Conservation (phyloP, 2,797 vertebrate species). For the Vultur gryphus region DNA sequence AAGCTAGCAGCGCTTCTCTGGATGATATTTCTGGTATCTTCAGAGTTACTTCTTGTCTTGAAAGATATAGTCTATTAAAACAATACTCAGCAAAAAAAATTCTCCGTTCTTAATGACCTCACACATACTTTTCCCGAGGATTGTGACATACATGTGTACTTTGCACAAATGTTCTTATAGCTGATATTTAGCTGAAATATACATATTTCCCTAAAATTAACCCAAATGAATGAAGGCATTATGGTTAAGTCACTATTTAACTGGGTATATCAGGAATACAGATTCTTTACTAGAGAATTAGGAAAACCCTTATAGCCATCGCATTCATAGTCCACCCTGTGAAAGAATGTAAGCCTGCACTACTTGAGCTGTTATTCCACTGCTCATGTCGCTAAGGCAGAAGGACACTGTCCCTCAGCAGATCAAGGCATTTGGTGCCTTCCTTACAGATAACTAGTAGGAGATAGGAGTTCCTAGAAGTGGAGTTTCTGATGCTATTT, state of each 20-base stretch:
- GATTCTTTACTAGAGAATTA: background rate
- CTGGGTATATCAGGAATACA: background rate
- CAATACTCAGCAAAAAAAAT: background rate
- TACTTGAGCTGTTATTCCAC: background rate
- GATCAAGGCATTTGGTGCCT: background rate
- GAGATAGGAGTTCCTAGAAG: background rate
- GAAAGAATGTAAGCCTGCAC: background rate
- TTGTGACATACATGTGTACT: background rate
- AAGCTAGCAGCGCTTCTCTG: background rate
- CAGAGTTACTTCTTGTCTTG: background rate
- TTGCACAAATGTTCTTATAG: background rate
- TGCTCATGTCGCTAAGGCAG: background rate
- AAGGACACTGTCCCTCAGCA: background rate
- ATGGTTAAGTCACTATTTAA: background rate
- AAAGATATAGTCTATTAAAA: background rate
- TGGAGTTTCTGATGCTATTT: background rate
- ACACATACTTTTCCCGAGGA: background rate
- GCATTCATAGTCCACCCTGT: background rate
- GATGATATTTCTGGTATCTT: background rate
- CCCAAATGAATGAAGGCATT: background rate
- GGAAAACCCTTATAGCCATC: background rate
- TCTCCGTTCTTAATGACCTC: fast-evolving
- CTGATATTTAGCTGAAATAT: background rate
- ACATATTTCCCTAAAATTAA: background rate
- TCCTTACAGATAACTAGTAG: background rate